These are phyloP conservation scores for Festucalex cinctus DNA, from an alignment of 2,113 vertebrate genomes.

Conservation along the genomic window DNA sequence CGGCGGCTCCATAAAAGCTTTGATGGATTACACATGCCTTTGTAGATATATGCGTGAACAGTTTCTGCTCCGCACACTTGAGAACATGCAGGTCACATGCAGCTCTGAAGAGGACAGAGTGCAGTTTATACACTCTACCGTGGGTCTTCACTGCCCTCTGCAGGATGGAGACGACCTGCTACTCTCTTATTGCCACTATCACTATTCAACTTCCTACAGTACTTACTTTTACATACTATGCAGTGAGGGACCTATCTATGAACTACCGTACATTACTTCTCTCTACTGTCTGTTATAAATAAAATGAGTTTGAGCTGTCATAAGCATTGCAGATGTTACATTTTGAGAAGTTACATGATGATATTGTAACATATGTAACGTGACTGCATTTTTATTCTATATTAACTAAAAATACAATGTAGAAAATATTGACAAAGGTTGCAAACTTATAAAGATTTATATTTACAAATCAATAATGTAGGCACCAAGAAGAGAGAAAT, in stretches of 20 bases:
- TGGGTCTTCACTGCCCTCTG: constrained; percentile 80
- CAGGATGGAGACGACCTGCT: constrained; percentile 48
- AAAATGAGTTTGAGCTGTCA: too few species aligned
- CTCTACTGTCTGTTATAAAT: too few species aligned
- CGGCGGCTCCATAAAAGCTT: constrained; percentile 29
- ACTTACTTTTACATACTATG: too few species aligned
- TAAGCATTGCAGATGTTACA: too few species aligned
- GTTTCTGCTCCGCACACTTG: constrained; percentile 15
- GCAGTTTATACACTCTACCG: constrained; percentile 38
- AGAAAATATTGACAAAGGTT: neutral
- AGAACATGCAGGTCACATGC: constrained; percentile 25
- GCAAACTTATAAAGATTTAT: too few species aligned
- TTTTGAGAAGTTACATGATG: too few species aligned
- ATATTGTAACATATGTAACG: too few species aligned
- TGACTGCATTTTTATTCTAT: too few species aligned
- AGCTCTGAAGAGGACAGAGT: constrained; percentile 26
- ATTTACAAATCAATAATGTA: neutral
- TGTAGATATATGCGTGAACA: constrained; percentile 25
- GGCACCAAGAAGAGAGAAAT: neutral
- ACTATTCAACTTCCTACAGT: neutral
- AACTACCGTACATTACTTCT: neutral
- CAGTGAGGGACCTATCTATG: too few species aligned
- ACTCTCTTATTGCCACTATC: neutral
- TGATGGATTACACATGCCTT: constrained; percentile 37
- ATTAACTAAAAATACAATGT: neutral